Evolutionary conservation across 2,113 vertebrate genomes (phyloP).

Genomic region (Salvelinus namaycush): DNA sequence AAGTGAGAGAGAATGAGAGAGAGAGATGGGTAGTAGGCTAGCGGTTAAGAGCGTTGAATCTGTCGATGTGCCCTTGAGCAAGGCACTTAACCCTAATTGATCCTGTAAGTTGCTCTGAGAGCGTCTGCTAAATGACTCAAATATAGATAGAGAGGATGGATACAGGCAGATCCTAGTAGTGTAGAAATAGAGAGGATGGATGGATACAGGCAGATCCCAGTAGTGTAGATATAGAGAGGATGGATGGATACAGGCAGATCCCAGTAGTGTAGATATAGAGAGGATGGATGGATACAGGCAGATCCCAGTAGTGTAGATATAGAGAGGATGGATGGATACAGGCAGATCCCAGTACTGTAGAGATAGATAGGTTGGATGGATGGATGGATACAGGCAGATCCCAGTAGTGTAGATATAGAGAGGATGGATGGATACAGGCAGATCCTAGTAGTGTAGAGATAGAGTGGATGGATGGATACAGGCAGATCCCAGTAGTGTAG

Average conservation of each 20-base stretch:
- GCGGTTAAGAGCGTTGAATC: too few species aligned
- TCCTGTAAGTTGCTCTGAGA: too few species aligned
- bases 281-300: slow-evolving; percentile 12
- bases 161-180: too few species aligned
- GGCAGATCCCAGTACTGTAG: too few species aligned
- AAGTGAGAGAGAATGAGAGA: background rate
- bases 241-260: background rate
- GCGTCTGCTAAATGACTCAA: too few species aligned
- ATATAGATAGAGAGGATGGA: background rate
- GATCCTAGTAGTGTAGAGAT: too few species aligned
- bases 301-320: too few species aligned
- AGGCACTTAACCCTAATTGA: too few species aligned
- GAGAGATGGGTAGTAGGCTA: background rate
- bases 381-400: background rate
- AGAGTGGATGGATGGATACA: slow-evolving; percentile 8
- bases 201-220: background rate
- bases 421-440: slow-evolving; percentile 11
- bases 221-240: background rate
- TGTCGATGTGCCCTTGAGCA: too few species aligned
- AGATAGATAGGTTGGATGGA: background rate
- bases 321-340: background rate
- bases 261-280: too few species aligned
- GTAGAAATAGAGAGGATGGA: background rate
- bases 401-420: too few species aligned
- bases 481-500: too few species aligned